Conservation (phyloP, 2,888 invertebrate genomes). For the Syrphus vitripennis region DNA sequence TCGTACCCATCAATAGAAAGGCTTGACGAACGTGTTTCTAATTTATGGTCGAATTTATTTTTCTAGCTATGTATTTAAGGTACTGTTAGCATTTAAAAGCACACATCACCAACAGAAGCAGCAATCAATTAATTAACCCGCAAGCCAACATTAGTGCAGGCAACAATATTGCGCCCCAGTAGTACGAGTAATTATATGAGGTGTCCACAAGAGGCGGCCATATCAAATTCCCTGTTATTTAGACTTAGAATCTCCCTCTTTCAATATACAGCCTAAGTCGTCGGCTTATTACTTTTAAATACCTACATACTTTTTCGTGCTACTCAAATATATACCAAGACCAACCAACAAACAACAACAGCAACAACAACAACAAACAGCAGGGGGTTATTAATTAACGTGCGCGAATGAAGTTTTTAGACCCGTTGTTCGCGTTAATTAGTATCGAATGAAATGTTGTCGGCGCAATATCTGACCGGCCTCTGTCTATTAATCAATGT, state of each 20-base stretch:
- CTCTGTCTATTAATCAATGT: conserved; percentile 72
- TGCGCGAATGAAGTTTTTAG: conserved; percentile 67
- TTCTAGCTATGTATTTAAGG: not conserved
- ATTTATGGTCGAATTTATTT: conserved; percentile 27
- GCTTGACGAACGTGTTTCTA: conserved; percentile 42
- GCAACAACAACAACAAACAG: conserved; percentile 1
- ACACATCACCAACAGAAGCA: not conserved
- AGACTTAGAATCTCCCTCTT: conserved; percentile 35
- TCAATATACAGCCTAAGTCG: conserved; percentile 6
- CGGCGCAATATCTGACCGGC: conserved; percentile 70
- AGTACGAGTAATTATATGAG: conserved; percentile 67
- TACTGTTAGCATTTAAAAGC: not conserved
- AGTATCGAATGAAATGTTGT: conserved; percentile 71
- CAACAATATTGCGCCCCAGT: conserved; percentile 65
- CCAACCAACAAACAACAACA: not conserved
- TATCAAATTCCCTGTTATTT: conserved; percentile 69
- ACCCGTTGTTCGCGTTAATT: conserved; percentile 70
- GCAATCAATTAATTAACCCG: conserved; percentile 58
- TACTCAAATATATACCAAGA: not conserved
- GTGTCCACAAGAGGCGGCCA: conserved; percentile 69
- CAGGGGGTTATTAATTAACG: conserved; percentile 70
- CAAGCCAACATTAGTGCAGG: conserved; percentile 20
- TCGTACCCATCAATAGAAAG: not conserved
- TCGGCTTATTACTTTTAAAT: conserved; percentile 18
- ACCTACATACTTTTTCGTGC: not conserved